Base-by-base conservation (phyloP, 2,888 invertebrate genomes). In the Busseola fusca region DNA sequence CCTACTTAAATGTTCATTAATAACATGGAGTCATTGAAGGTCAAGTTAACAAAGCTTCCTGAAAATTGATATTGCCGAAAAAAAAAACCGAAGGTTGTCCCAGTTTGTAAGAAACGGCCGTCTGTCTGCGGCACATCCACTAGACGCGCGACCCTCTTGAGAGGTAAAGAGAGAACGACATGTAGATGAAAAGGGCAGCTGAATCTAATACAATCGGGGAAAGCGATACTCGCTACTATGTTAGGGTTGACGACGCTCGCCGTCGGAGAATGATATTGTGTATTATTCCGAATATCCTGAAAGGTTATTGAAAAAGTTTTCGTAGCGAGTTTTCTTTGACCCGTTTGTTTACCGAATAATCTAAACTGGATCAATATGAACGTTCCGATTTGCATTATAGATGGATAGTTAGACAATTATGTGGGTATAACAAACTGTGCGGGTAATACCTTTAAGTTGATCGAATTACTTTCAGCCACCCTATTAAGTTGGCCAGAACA, bases 141-240 rank as follows among this genome's bases (percentile, higher is more conserved):
- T 87, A 91, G 88, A 89, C 86, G 86, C 84, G 87, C 88, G 87
- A 90, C 90, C 91, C 91, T 91, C 90, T 89, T 87, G 88, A 88
- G 87, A 90, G 89, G 91, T 88, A 90, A 90, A 90, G 87, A 90
- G 90, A 89, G 91, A 92, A 91, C 92, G 94, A 94, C 93, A 95
- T 95, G 95, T 94, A 94, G 94, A 95, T 95, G 95, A 95, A 95
- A 95, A 94, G 95, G 95, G 94, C 95, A 95, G 94, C 94, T 93
- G 94, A 95, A 95, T 95, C 94, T 95, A 95, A 95, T 95, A 95
- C 94, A 95, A 95, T 95, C 94, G 94, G 91, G 92, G 91, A 94
- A 94, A 94, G 91, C 94, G 93, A 95, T 94, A 94, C 93, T 92
- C 91, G 87, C 90, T 92, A 86, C 88, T 80, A 80, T 74, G 73